A percentile compares a stretch with the other conserved stretches of the same genome.
These are phyloP conservation scores for Thripadectes ignobilis DNA, from an alignment of 2,797 vertebrate species.

Conservation along the genomic window DNA sequence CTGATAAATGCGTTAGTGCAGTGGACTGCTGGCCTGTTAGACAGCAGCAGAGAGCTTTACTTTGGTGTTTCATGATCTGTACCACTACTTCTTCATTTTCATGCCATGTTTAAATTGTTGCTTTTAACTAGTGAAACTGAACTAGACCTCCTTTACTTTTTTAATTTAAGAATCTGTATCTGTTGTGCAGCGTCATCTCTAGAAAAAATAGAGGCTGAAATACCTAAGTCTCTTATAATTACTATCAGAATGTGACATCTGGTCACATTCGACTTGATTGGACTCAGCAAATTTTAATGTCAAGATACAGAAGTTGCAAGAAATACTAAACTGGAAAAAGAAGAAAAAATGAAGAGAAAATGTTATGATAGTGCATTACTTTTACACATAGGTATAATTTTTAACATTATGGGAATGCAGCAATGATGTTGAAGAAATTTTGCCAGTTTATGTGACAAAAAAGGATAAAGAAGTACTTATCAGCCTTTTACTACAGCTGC, in stretches of 20 bases:
- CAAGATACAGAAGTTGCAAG: background rate
- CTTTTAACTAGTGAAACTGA: background rate
- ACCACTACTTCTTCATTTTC: background rate
- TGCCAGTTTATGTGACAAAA: background rate
- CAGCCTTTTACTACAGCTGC: background rate
- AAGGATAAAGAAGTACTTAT: background rate
- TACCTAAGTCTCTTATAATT: background rate
- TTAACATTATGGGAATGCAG: background rate
- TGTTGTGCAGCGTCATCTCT: background rate
- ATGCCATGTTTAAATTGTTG: background rate
- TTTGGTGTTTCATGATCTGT: rapidly evolving
- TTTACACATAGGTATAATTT: background rate
- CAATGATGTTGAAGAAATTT: background rate
- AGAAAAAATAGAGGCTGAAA: background rate
- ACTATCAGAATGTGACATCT: background rate
- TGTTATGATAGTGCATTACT: background rate
- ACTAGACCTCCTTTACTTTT: background rate
- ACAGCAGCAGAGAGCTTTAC: background rate
- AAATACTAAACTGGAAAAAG: background rate
- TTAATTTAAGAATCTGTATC: background rate
- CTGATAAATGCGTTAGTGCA: background rate
- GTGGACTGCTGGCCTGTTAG: background rate
- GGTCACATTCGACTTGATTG: background rate
- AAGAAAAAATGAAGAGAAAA: background rate
- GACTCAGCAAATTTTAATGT: background rate